A percentile compares a stretch with the other conserved stretches of the same genome.
These are phyloP conservation scores for Mallotus villosus DNA, from an alignment of 2,797 vertebrate genomes.

Conservation along the genomic window DNA sequence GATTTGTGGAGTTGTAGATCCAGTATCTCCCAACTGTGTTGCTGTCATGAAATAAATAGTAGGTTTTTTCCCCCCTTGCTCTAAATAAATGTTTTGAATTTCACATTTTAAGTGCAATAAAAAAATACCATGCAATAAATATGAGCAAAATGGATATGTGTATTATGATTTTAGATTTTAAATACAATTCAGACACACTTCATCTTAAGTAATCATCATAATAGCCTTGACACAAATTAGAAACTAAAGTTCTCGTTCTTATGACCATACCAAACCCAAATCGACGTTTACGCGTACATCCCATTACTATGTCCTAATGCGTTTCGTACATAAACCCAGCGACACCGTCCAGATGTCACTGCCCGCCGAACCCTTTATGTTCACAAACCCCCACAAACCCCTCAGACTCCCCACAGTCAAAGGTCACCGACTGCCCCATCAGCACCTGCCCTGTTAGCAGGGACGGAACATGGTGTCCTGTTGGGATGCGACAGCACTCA, in stretches of 20 bases:
- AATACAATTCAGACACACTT: no score
- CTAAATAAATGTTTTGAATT: no score
- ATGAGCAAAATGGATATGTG: not conserved
- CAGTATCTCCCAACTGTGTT: slow-evolving; percentile 34
- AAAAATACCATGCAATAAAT: not conserved
- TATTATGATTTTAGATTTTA: not conserved
- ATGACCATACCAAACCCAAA: not conserved
- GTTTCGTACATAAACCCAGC: slow-evolving; percentile 14
- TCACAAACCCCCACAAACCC: not conserved
- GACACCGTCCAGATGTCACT: slow-evolving; percentile 19
- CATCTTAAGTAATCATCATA: not conserved
- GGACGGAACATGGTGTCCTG: slow-evolving; percentile 36
- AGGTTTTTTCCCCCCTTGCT: slow-evolving; percentile 30
- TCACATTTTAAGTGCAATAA: no score
- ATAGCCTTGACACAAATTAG: not conserved
- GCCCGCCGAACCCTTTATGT: not conserved
- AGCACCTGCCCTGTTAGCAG: slow-evolving; percentile 31
- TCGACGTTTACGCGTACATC: not conserved
- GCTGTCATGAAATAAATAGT: slow-evolving; percentile 46
- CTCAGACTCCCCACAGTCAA: slow-evolving; percentile 27
- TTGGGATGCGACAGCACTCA: slow-evolving; percentile 37
- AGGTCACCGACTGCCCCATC: slow-evolving; percentile 30
- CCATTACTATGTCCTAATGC: slow-evolving; percentile 16
- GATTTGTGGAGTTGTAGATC: slow-evolving; percentile 40
- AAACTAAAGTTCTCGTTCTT: not conserved